These are phyloP conservation scores for Puffinus mauretanicus DNA, from an alignment of 2,113 vertebrate species.

Conservation along the genomic window DNA sequence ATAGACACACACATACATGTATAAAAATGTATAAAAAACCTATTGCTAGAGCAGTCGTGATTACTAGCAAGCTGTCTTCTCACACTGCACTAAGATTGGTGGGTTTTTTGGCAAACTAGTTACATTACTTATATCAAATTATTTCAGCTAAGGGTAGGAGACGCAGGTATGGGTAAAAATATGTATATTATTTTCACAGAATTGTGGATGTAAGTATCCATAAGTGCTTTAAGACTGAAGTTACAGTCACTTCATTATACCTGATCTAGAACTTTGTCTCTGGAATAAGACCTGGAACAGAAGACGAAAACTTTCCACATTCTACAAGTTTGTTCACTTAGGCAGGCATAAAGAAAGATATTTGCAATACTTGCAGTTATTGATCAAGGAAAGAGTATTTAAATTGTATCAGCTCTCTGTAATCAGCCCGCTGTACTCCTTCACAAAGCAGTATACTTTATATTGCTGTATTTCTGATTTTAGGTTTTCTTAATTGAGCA, in stretches of 20 bases:
- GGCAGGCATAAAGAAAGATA: background rate
- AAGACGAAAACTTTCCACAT: background rate
- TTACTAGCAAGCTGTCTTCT: background rate
- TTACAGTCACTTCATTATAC: background rate
- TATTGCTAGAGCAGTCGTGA: background rate
- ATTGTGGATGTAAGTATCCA: background rate
- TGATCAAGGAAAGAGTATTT: background rate
- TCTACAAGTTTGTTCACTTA: background rate
- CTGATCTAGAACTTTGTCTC: background rate
- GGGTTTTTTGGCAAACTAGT: background rate
- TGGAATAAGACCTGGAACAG: background rate
- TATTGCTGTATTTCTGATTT: background rate
- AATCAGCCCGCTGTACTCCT: too few relatives aligned
- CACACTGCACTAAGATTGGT: background rate
- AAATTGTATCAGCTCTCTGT: background rate
- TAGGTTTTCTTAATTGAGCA: background rate
- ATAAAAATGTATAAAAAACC: background rate
- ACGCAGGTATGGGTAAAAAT: too few relatives aligned
- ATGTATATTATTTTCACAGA: background rate
- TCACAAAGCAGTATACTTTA: background rate
- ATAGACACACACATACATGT: fast-evolving
- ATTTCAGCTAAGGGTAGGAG: background rate
- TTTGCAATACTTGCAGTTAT: background rate
- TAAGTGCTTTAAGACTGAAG: background rate
- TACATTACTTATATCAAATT: background rate